Percentiles rank a stretch among this genome's conserved stretches.
Conservation (phyloP, 2,113 vertebrate species). For the Trinectes maculatus region DNA sequence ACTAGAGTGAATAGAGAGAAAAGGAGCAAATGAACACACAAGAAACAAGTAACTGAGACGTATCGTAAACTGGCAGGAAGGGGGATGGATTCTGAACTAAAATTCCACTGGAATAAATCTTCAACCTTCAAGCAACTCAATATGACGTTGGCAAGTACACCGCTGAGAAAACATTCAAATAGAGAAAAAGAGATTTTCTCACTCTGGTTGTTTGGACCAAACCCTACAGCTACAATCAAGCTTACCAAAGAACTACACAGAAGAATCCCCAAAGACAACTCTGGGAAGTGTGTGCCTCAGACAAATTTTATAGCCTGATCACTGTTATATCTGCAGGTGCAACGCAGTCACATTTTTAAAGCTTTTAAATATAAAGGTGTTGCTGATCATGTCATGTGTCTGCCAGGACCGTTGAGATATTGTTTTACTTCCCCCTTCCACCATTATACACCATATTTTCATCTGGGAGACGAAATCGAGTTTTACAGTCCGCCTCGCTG, state of each 20-base stretch:
- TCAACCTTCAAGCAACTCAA: slow-evolving; percentile 37
- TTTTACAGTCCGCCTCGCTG: not conserved
- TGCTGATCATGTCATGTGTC: not conserved
- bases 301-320: not conserved
- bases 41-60: slow-evolving; percentile 10
- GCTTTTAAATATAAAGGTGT: not conserved
- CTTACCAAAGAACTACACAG: not conserved
- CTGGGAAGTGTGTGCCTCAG: not conserved
- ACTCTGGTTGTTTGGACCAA: slow-evolving; percentile 24
- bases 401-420: not conserved
- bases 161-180: slow-evolving; percentile 20
- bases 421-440: not conserved
- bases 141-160: slow-evolving; percentile 28
- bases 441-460: not conserved
- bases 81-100: slow-evolving; percentile 22
- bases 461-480: not conserved
- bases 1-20: slow-evolving; percentile 14
- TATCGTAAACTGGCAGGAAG: slow-evolving; percentile 26
- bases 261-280: not conserved
- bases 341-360: not conserved
- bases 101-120: slow-evolving; percentile 39
- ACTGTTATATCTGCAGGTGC: not conserved
- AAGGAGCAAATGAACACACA: not conserved
- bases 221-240: not conserved
- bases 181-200: slow-evolving; percentile 23